A percentile compares a stretch with the other conserved stretches of the same genome.
phyloP scores from a whole-genome alignment of 2,113 vertebrate species.

The Chaetorhynchus papuensis region DNA sequence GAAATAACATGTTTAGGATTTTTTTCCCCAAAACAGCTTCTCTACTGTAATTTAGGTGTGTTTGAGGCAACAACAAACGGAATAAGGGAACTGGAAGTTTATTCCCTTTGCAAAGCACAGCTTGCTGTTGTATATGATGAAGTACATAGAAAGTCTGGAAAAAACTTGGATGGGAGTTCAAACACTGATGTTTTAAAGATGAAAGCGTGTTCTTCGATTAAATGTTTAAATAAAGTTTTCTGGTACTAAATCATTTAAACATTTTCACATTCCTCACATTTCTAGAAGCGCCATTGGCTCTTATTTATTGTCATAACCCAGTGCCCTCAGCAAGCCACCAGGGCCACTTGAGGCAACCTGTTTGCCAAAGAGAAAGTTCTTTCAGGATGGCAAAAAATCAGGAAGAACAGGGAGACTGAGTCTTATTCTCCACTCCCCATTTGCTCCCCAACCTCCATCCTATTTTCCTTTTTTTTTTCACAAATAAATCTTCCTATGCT shows the following conservation, averaged over 20 bases:
- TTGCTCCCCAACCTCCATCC: conserved; percentile 15
- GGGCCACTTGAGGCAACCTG: conserved; percentile 74
- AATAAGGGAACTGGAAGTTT: neutral
- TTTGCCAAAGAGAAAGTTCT: conserved; percentile 54
- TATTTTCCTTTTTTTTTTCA: conserved; percentile 39
- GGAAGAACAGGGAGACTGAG: neutral
- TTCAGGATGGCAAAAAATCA: conserved; percentile 18
- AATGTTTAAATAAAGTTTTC: conserved; percentile 71
- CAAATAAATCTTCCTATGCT: conserved; percentile 13
- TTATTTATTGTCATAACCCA: conserved; percentile 91
- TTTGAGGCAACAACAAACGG: neutral
- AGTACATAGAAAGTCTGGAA: neutral
- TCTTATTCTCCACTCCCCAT: neutral
- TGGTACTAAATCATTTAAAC: conserved; percentile 73
- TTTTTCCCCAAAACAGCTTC: neutral
- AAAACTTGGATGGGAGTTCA: conserved; percentile 64
- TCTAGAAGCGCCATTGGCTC: conserved; percentile 79
- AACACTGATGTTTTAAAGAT: conserved; percentile 55
- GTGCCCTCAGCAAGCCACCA: conserved; percentile 76
- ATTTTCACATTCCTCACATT: conserved; percentile 87
- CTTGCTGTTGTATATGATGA: conserved; percentile 3
- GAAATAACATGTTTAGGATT: neutral
- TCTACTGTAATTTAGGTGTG: neutral
- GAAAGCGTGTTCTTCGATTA: conserved; percentile 63
- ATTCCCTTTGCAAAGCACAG: neutral